Evolutionary conservation across 2,888 invertebrate species (phyloP).

Genomic region (Parthenolecanium corni): DNA sequence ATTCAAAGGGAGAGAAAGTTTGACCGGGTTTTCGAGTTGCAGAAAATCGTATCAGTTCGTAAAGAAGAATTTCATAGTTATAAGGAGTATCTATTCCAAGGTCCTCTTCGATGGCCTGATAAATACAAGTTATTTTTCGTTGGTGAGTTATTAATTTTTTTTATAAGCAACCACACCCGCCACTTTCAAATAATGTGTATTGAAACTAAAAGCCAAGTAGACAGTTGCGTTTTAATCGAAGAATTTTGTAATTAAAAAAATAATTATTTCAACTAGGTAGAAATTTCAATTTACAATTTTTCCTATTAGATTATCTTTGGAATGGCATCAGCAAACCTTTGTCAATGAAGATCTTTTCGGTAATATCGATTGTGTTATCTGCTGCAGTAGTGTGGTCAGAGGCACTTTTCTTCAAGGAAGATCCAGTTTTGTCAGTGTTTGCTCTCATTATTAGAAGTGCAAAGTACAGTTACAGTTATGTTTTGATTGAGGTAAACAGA

Average conservation of each 20-base stretch:
- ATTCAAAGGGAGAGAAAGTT: conserved; percentile 30
- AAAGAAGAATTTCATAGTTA: conserved; percentile 30
- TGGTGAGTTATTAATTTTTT: not conserved
- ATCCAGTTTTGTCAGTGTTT: conserved; percentile 88
- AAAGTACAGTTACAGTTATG: conserved; percentile 72
- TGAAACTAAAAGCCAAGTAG: no score
- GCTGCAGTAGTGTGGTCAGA: conserved; percentile 97
- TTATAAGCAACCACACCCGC: not conserved
- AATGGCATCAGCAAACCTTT: conserved; percentile 71
- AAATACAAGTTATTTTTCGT: conserved; percentile 18
- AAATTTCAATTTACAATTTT: not conserved
- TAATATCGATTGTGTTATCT: conserved; percentile 65
- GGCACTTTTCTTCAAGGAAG: conserved; percentile 88
- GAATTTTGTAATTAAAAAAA: no score
- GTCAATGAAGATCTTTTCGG: conserved; percentile 58
- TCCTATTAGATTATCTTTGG: conserved; percentile 85
- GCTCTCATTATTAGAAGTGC: conserved; percentile 84
- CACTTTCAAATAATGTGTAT: no score
- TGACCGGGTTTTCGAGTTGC: conserved; percentile 29
- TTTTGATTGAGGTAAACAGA: conserved; percentile 74
- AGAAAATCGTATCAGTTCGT: conserved; percentile 29
- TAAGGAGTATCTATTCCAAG: conserved; percentile 20
- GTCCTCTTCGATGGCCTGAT: conserved; percentile 21
- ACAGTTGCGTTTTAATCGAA: no score
- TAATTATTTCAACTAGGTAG: no score